Percentiles rank a stretch among this genome's conserved stretches.
These are phyloP conservation scores for Seriola rivoliana DNA, from an alignment of 2,113 vertebrate species.

Conservation along the genomic window DNA sequence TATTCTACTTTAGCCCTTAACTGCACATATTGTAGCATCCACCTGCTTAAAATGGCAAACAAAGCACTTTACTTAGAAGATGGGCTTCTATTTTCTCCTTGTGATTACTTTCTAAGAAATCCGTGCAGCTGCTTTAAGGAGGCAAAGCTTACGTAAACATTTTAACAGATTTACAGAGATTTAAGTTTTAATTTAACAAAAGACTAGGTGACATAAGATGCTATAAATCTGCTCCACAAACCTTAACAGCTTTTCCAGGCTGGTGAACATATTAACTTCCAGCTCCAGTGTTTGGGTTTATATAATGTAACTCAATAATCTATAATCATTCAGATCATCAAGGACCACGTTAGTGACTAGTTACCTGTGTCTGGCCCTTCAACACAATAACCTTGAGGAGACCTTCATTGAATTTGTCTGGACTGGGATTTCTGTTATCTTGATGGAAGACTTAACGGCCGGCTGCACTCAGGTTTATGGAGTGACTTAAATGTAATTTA, in stretches of 20 bases:
- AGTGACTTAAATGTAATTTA: slow-evolving; percentile 48
- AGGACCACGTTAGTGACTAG: slow-evolving; percentile 5
- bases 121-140: not conserved
- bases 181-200: not conserved
- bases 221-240: not conserved
- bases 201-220: not conserved
- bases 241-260: not conserved
- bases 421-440: slow-evolving; percentile 45
- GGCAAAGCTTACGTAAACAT: slow-evolving; percentile 13
- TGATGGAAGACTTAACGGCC: slow-evolving; percentile 23
- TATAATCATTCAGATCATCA: slow-evolving; percentile 10
- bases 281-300: not conserved
- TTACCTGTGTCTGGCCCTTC: slow-evolving; percentile 9
- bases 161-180: slow-evolving; percentile 18
- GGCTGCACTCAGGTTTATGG: slow-evolving; percentile 50
- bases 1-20: not conserved
- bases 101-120: slow-evolving; percentile 32
- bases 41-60: slow-evolving; percentile 17
- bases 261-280: not conserved
- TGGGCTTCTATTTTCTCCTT: slow-evolving; percentile 1
- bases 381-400: slow-evolving; percentile 25
- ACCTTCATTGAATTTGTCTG: slow-evolving; percentile 48
- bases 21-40: slow-evolving; percentile 11
- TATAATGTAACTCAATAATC: slow-evolving; percentile 2
- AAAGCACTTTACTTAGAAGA: slow-evolving; percentile 23